phyloP scores from a whole-genome alignment of 2,888 invertebrate species.

The Nasonovia ribisnigri region DNA sequence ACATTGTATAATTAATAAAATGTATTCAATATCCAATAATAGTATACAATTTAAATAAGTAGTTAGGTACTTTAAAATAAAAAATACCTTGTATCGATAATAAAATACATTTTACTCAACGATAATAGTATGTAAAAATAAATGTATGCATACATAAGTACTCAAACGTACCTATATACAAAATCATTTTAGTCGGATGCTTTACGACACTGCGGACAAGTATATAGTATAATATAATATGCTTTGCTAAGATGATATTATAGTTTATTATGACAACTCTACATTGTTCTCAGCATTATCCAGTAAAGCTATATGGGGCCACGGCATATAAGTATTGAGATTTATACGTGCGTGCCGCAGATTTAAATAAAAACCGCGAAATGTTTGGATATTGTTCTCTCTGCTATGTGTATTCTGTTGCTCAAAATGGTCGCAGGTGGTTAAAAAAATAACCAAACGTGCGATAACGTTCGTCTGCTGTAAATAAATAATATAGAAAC shows the following conservation, averaged over 20 bases:
- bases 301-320: background rate
- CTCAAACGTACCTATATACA: no score
- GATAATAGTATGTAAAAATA: no score
- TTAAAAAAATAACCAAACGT: background rate
- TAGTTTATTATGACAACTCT: background rate
- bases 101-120: no score
- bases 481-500: background rate
- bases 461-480: background rate
- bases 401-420: background rate
- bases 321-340: background rate
- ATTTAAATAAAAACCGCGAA: background rate
- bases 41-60: no score
- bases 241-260: background rate
- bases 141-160: no score
- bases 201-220: background rate
- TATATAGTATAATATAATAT: background rate
- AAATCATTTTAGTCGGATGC: background rate
- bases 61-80: no score
- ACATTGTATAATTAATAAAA: no score
- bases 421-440: background rate
- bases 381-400: background rate
- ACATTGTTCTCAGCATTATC: background rate
- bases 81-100: no score
- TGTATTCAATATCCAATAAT: no score
- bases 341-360: background rate